Evolutionary conservation across 2,113 vertebrate species (phyloP), one percentile per base, ranked within the genome.

Genomic region (Sinocyclocheilus maitianheensis): DNA sequence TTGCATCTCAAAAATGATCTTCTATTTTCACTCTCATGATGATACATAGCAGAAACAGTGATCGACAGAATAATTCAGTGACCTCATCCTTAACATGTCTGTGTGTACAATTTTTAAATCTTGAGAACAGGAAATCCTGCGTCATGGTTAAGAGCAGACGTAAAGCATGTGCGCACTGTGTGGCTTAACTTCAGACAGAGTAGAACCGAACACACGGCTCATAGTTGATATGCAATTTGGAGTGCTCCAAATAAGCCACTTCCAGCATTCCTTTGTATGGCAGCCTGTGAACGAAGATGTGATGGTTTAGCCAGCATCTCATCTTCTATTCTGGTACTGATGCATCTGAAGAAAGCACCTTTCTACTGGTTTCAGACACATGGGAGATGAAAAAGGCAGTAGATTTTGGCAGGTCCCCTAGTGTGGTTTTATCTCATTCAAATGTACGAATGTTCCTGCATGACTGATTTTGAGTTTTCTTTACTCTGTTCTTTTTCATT

Each of bases 271-370:
- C 26, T 77, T 34, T 75, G 20, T 84, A 48, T 8, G 55, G 76
- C 30, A 75, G 77, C 30, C 40, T 76, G 55, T 87, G 82, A 84
- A 81, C 26, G 11, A 30, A 60, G 69, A 72, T 87, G 43, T 51
- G 30, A 5, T n/a, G 16, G 37, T 63, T 63, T 14, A 43, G 11
- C 43, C 46, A 78, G 11, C 20, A 22, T 43, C 26, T 53, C n/a
- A n/a, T 80, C 22, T 24, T 58, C 30, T 69, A 22, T 43, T 6
- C 22, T 62, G 53, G 77, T 79, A 58, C 1, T 5, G 18, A 53
- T 43, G 60, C 11, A 48, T 81, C 62, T 81, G 60, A 81, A 46
- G 51, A 71, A 53, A 71, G 10, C 43, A n/a, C 2, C 4, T 51
- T 67, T 67, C 22, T 51, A 16, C 8, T 69, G 46, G 5, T 53